Percentiles rank a stretch among this genome's conserved stretches.
phyloP scores from a whole-genome alignment of 2,113 vertebrate species.

The Sylvicapra grimmia region DNA sequence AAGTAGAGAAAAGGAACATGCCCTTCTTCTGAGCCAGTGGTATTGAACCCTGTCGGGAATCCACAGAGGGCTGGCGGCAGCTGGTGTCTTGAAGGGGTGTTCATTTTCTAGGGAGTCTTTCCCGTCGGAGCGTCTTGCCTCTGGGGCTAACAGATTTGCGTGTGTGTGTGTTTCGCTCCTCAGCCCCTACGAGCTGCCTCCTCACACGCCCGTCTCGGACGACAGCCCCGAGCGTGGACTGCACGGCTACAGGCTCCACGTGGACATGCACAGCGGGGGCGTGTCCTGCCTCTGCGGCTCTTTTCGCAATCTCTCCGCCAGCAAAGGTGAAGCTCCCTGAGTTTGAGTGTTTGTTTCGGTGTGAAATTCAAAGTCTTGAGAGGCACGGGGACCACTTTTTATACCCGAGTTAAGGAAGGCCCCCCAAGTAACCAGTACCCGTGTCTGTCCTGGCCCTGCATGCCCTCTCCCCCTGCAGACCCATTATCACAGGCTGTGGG shows the following conservation, averaged over 20 bases:
- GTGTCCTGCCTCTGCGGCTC: slow-evolving; percentile 80
- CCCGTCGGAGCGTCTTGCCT: background rate
- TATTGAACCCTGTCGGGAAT: background rate
- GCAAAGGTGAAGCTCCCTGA: slow-evolving; percentile 81
- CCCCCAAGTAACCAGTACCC: background rate
- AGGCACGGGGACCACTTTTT: background rate
- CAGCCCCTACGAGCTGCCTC: slow-evolving; percentile 77
- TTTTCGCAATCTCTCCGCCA: slow-evolving; percentile 84
- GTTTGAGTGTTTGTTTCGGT: background rate
- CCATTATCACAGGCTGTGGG: background rate
- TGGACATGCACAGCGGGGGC: slow-evolving; percentile 83
- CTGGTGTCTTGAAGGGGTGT: background rate
- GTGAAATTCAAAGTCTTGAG: background rate
- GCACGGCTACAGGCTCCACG: slow-evolving; percentile 86
- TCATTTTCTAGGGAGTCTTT: background rate
- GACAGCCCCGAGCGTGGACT: slow-evolving; percentile 89
- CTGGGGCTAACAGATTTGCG: background rate
- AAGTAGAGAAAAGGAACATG: background rate
- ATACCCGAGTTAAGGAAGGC: background rate
- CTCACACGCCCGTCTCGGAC: slow-evolving; percentile 74
- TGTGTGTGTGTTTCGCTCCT: slow-evolving; percentile 15
- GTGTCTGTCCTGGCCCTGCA: accelerated
- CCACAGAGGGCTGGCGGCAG: background rate
- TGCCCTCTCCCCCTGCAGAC: background rate
- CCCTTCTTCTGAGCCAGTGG: background rate